Base-by-base conservation (phyloP, 2,113 vertebrate genomes). In the Turdus rufiventris region DNA sequence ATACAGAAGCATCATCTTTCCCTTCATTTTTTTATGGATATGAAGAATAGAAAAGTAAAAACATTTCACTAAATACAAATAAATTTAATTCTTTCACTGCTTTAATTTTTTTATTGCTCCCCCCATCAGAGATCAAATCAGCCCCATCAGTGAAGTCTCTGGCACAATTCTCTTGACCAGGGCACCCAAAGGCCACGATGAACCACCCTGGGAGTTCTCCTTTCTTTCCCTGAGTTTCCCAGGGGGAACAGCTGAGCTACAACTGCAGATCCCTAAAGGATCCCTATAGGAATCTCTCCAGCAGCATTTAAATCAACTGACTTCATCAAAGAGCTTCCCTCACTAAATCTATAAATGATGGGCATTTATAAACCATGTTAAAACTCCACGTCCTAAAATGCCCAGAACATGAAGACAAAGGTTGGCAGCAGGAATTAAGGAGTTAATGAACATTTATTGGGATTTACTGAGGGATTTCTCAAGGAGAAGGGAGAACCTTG, bases 321-420 rank as follows among this genome's bases (percentile, higher is more conserved):
- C 15, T n/a, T 78, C 26, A 42, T 12, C 57, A 60, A 26, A 47
- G 25, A 58, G 6, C 17, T 42, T 67, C 47, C 19, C 58, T 79
- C 5, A 12, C 19, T n/a, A 34, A 19, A 21, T 17, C 36, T 70
- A 2, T 18, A 50, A 43, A 14, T 3, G 3, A 33, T 20, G 12
- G 8, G 5, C 5, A 3, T 38, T 79, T 38, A n/a, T 12, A 24
- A 4, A 83, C 6, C 23, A 56, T 0, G 0, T 23, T 24, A 12
- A 3, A 70, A 8, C 42, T 57, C 40, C 70, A 66, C 0, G 0
- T 11, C 45, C 14, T 57, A 26, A 84, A 81, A 47, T 9, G 5
- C 9, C 6, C 38, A 21, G 65, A 38, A 13, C 7, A 11, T 6
- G 5, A 63, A 61, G 18, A 21, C 8, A 2, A 5, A 77, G 1